Evolutionary conservation across 2,888 invertebrate species (phyloP).

Genomic region (Frankliniella fusca): DNA sequence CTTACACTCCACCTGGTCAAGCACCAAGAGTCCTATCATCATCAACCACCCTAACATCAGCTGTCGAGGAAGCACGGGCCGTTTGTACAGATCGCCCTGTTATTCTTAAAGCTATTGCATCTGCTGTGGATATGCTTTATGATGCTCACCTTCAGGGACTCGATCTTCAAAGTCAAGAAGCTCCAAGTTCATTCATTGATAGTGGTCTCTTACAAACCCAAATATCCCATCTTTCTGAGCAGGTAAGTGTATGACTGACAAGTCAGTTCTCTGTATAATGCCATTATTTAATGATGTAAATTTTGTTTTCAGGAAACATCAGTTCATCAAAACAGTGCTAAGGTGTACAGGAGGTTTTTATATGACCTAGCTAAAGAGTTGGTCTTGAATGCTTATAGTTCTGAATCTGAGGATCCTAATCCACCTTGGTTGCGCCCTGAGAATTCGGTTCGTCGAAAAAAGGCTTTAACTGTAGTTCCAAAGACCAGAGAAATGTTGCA

Average conservation of each 20-base stretch:
- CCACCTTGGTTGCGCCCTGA: slow-evolving; percentile 50
- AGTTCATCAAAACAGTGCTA: slow-evolving; percentile 36
- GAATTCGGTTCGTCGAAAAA: background rate
- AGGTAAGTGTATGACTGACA: background rate
- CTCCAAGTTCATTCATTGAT: background rate
- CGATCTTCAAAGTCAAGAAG: background rate
- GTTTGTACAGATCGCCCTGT: background rate
- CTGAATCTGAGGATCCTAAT: slow-evolving; percentile 48
- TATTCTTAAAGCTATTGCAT: background rate
- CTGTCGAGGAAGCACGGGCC: background rate
- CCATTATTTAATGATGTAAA: slow-evolving; percentile 41
- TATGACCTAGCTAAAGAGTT: slow-evolving; percentile 61
- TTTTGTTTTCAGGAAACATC: slow-evolving; percentile 40
- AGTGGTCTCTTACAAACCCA: background rate
- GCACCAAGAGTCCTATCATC: slow-evolving; percentile 27
- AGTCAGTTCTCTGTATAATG: background rate
- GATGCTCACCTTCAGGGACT: background rate
- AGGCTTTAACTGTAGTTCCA: slow-evolving; percentile 40
- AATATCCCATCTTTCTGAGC: background rate
- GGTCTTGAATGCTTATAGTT: slow-evolving; percentile 52
- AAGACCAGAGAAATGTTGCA: slow-evolving; percentile 51
- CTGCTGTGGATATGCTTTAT: background rate
- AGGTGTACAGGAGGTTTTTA: slow-evolving; percentile 56
- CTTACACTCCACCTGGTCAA: slow-evolving; percentile 61
- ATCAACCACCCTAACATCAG: background rate